A percentile compares a stretch with the other conserved stretches of the same genome.
Evolutionary conservation across 2,797 vertebrate species (phyloP).

Genomic region (Melanotaenia trifasciata): DNA sequence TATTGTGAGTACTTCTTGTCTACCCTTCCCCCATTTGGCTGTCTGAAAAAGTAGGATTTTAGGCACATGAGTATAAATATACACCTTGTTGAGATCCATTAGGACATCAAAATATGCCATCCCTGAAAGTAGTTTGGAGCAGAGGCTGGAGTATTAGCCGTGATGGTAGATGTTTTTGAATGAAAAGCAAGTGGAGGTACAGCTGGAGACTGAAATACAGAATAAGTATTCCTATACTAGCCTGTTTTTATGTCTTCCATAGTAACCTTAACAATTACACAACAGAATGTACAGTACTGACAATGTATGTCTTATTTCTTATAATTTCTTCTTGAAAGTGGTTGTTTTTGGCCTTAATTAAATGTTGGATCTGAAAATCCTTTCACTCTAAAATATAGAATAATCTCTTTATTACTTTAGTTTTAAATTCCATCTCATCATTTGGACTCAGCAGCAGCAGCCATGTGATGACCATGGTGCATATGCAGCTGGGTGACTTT

Average conservation of each 20-base stretch:
- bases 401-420: background rate
- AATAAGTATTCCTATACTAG: background rate
- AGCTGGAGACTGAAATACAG: background rate
- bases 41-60: slow-evolving; percentile 22
- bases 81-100: slow-evolving; percentile 77
- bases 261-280: background rate
- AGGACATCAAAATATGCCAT: slow-evolving; percentile 52
- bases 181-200: slow-evolving; percentile 3
- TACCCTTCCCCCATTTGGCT: slow-evolving; percentile 30
- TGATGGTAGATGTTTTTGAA: slow-evolving; percentile 10
- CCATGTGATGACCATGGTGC: background rate
- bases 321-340: background rate
- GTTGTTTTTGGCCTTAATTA: background rate
- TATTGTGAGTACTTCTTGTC: slow-evolving; percentile 23
- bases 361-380: background rate
- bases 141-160: slow-evolving; percentile 9
- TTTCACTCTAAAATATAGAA: background rate
- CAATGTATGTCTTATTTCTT: background rate
- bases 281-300: background rate
- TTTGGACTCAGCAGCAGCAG: background rate
- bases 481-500: background rate
- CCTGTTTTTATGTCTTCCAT: background rate
- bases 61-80: slow-evolving; percentile 38
- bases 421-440: background rate
- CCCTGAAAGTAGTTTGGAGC: slow-evolving; percentile 53